These are phyloP conservation scores for Ceratoteleas bidentatus DNA, from an alignment of 1,140 invertebrate genomes.

Conservation along the genomic window DNA sequence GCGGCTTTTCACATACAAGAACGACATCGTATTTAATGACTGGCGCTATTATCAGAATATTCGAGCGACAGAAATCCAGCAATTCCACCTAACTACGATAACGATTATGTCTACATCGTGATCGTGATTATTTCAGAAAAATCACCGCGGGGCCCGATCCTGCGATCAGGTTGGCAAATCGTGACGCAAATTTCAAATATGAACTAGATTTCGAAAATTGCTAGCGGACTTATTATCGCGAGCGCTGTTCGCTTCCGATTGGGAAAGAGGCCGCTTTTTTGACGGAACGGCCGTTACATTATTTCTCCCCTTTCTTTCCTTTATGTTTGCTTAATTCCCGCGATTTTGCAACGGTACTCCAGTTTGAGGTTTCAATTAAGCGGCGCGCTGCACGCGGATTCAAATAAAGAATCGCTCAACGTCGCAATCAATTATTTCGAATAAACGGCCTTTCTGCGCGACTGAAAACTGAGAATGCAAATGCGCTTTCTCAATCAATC, in stretches of 20 bases:
- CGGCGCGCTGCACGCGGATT: neutral
- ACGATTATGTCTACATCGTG: conserved; percentile 67
- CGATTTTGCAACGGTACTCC: conserved; percentile 4
- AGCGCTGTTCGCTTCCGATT: conserved; percentile 21
- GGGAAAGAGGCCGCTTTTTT: conserved; percentile 20
- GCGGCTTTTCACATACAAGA: conserved; percentile 68
- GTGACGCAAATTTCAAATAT: conserved; percentile 39
- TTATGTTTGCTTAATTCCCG: conserved; percentile 4
- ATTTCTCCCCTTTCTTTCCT: conserved; percentile 1
- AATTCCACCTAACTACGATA: conserved; percentile 70
- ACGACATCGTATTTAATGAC: conserved; percentile 69
- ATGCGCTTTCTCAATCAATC: conserved; percentile 38
- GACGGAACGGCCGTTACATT: neutral
- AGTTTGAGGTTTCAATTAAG: conserved; percentile 46
- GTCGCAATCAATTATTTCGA: conserved; percentile 28
- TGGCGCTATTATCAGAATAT: conserved; percentile 75
- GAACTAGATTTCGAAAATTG: conserved; percentile 53
- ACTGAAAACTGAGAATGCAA: conserved; percentile 17
- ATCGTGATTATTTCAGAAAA: conserved; percentile 58
- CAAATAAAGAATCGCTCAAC: conserved; percentile 14
- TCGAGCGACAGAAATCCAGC: conserved; percentile 71
- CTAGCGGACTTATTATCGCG: conserved; percentile 24
- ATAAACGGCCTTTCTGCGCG: conserved; percentile 11
- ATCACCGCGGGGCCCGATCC: conserved; percentile 38
- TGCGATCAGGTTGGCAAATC: conserved; percentile 46